phyloP scores from a whole-genome alignment of 1,140 invertebrate genomes.

The Drosophila nigromelanica region DNA sequence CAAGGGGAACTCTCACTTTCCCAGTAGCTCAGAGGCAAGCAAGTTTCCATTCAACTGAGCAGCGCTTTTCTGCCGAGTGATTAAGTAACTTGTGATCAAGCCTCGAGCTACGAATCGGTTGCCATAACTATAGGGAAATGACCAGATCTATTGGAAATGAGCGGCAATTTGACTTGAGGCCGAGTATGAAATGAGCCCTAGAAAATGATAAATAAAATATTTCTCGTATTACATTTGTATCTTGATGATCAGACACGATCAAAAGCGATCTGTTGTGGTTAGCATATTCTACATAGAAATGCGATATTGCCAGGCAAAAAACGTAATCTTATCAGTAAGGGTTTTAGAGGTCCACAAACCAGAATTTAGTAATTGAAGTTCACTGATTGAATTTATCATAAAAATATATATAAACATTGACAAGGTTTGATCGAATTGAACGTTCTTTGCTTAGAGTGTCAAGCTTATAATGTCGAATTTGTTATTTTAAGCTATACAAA shows the following conservation, averaged over 20 bases:
- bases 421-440: too few species aligned
- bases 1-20: slow-evolving; percentile 48
- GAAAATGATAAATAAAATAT: slow-evolving; percentile 17
- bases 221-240: neutral
- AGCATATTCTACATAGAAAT: neutral
- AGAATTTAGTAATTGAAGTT: slow-evolving; percentile 1
- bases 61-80: slow-evolving; percentile 22
- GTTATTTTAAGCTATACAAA: too few species aligned
- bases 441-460: too few species aligned
- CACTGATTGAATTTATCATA: too few species aligned
- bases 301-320: too few species aligned
- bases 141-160: slow-evolving; percentile 20
- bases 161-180: slow-evolving; percentile 15
- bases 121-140: slow-evolving; percentile 19
- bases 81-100: slow-evolving; percentile 34
- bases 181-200: too few species aligned
- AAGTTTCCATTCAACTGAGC: slow-evolving; percentile 19
- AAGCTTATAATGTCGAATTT: too few species aligned
- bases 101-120: slow-evolving; percentile 19
- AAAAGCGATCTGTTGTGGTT: neutral
- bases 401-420: too few species aligned
- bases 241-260: neutral
- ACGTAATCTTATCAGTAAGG: slow-evolving; percentile 14
- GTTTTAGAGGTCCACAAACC: neutral
- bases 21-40: slow-evolving; percentile 16